Evolutionary conservation across 2,888 invertebrate genomes (phyloP).

Genomic region (Pterobdella sp.): DNA sequence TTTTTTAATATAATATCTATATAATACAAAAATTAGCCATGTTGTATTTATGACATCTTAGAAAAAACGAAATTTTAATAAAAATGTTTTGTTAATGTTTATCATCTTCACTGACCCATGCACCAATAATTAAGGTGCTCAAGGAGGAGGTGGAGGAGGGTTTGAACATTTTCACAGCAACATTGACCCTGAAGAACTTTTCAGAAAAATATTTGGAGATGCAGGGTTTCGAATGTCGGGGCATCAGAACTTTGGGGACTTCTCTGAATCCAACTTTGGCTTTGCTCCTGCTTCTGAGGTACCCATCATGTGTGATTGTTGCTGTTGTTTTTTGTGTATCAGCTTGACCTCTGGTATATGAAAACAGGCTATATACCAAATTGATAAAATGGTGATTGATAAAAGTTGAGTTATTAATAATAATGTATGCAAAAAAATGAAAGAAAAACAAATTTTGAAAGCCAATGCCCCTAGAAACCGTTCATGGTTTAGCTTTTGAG

Average conservation of each 20-base stretch:
- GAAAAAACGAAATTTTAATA: too few relatives aligned
- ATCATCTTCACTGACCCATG: too few relatives aligned
- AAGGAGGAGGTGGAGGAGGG: constrained; percentile 27
- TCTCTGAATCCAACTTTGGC: constrained; percentile 78
- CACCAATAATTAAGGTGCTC: not conserved
- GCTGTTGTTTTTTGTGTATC: not conserved
- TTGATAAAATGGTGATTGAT: not conserved
- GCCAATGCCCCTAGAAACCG: too few relatives aligned
- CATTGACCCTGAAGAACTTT: constrained; percentile 90
- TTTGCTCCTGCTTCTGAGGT: constrained; percentile 87
- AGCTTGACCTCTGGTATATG: too few relatives aligned
- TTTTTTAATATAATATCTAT: too few relatives aligned
- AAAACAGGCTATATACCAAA: not conserved
- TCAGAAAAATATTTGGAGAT: constrained; percentile 77
- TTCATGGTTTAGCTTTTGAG: too few relatives aligned
- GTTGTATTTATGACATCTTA: too few relatives aligned
- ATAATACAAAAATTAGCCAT: too few relatives aligned
- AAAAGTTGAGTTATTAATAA: constrained; percentile 3
- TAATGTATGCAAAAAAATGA: too few relatives aligned
- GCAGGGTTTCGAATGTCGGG: constrained; percentile 58
- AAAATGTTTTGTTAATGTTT: too few relatives aligned
- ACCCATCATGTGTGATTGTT: too few relatives aligned
- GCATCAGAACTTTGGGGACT: constrained; percentile 64
- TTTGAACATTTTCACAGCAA: constrained; percentile 53
- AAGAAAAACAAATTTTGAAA: too few relatives aligned